Conservation (phyloP, 2,888 invertebrate genomes). For the Polietes domitor region DNA sequence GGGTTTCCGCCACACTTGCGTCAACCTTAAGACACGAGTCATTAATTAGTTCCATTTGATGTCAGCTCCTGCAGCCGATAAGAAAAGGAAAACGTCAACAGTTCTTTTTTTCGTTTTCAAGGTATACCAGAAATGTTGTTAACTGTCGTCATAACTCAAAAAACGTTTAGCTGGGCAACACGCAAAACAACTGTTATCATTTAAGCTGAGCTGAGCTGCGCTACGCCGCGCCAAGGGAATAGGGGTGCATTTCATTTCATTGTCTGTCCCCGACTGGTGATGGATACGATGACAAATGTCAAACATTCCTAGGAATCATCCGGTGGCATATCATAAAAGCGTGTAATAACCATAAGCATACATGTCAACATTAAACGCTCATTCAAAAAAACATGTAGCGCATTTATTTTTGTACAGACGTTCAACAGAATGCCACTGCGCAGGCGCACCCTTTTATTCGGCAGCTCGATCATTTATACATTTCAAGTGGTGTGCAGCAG, state of each 20-base stretch:
- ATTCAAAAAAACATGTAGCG: conserved; percentile 23
- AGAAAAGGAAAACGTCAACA: conserved; percentile 1
- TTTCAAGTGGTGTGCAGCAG: conserved; percentile 4
- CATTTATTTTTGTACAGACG: neutral
- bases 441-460: conserved; percentile 48
- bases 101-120: conserved; percentile 16
- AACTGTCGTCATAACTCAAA: neutral
- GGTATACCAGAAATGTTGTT: neutral
- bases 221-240: neutral
- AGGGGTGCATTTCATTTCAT: conserved; percentile 23
- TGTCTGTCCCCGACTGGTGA: conserved; percentile 1
- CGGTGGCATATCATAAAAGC: conserved; percentile 52
- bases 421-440: conserved; percentile 1
- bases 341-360: conserved; percentile 68
- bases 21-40: conserved; percentile 34
- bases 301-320: conserved; percentile 56
- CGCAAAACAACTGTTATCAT: conserved; percentile 31
- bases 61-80: conserved; percentile 1
- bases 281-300: conserved; percentile 54
- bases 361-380: conserved; percentile 68
- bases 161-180: neutral
- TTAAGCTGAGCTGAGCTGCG: neutral
- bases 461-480: conserved; percentile 22
- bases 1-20: conserved; percentile 12
- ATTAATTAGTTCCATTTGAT: conserved; percentile 41